Percentiles rank a stretch among this genome's conserved stretches.
These are phyloP conservation scores for Panthera uncia DNA, from an alignment of 2,113 vertebrate species.

Conservation along the genomic window DNA sequence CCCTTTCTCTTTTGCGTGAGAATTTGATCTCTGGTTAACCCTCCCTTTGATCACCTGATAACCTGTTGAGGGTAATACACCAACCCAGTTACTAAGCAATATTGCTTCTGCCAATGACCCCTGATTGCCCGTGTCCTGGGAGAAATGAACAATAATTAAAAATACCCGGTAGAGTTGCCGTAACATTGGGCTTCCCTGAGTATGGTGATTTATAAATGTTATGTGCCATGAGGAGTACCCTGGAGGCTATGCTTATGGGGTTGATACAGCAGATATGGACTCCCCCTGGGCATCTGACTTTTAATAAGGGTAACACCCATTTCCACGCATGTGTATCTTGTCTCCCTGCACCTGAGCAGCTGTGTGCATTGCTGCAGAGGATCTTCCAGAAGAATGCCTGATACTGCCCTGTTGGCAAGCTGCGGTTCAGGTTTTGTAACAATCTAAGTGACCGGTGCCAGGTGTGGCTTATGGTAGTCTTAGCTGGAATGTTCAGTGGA, in stretches of 20 bases:
- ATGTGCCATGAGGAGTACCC: not conserved
- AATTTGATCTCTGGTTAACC: not conserved
- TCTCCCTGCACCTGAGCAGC: not conserved
- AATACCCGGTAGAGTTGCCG: not conserved
- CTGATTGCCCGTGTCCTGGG: not conserved
- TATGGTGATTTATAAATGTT: not conserved
- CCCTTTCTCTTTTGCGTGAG: not conserved
- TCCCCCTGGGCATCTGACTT: not conserved
- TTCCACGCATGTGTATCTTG: not conserved
- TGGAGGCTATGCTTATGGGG: not conserved
- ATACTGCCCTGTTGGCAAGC: not conserved
- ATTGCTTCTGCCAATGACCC: not conserved
- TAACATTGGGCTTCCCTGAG: not conserved
- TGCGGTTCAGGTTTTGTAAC: not conserved
- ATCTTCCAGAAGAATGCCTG: not conserved
- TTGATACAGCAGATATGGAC: not conserved
- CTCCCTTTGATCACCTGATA: not conserved
- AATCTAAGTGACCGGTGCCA: not conserved
- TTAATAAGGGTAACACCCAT: not conserved
- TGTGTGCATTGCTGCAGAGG: not conserved
- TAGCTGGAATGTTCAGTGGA: not conserved
- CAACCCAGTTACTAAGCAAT: not conserved
- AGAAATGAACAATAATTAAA: not conserved
- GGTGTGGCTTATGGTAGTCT: not conserved
- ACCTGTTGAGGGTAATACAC: not conserved